Evolutionary conservation across 2,888 invertebrate species (phyloP).

Genomic region (Alloplasta piceator): DNA sequence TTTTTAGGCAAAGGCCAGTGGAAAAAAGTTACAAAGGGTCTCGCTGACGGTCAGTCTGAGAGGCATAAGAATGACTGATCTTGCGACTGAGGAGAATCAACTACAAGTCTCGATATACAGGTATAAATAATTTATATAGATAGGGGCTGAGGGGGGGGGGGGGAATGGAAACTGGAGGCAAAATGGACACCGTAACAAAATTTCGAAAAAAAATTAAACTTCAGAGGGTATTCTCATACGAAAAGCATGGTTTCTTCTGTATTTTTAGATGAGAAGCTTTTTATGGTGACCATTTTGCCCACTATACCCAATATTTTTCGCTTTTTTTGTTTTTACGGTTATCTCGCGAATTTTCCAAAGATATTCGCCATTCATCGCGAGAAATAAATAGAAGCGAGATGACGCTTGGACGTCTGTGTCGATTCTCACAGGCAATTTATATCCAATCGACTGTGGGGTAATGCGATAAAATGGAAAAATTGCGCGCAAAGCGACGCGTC

Average conservation of each 20-base stretch:
- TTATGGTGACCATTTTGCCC: too few relatives aligned
- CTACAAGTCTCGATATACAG: conserved; percentile 94
- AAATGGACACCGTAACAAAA: too few relatives aligned
- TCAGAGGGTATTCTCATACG: too few relatives aligned
- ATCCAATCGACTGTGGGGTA: conserved; percentile 7
- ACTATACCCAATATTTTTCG: too few relatives aligned
- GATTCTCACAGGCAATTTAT: conserved; percentile 9
- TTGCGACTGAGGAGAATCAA: conserved; percentile 88
- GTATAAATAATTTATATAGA: conserved; percentile 82
- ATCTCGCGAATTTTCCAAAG: too few relatives aligned
- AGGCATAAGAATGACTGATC: conserved; percentile 91
- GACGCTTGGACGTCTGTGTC: not conserved
- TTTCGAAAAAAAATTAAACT: too few relatives aligned
- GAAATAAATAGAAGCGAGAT: conserved; percentile 33
- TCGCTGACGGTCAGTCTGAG: conserved; percentile 89
- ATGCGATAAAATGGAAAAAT: conserved; percentile 24
- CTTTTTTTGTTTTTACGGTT: too few relatives aligned
- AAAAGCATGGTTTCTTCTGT: too few relatives aligned
- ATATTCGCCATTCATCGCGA: not conserved
- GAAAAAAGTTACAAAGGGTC: conserved; percentile 87
- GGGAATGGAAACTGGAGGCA: too few relatives aligned
- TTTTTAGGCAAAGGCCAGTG: conserved; percentile 85
- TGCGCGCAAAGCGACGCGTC: not conserved
- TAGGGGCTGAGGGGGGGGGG: too few relatives aligned
- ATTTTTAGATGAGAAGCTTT: too few relatives aligned